phyloP scores from a whole-genome alignment of 2,797 vertebrate genomes.

The Australoheros facetus region DNA sequence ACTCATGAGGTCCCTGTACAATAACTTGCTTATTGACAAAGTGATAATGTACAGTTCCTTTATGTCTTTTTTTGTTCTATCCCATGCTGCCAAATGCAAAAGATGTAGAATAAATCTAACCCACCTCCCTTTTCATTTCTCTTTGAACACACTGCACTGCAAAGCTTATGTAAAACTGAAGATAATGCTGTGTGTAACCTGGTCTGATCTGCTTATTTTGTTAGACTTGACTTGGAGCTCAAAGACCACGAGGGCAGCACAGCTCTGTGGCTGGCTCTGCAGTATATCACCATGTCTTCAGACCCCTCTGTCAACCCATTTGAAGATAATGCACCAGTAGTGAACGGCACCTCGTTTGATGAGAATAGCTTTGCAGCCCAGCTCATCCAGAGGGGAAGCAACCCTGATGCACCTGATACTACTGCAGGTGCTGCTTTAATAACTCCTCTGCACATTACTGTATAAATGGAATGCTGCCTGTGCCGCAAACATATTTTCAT shows the following conservation, averaged over 20 bases:
- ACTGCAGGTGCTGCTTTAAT: constrained; percentile 82
- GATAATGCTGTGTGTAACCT: neutral
- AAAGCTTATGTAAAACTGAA: neutral
- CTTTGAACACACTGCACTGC: neutral
- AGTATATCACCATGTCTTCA: constrained; percentile 92
- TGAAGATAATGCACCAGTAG: constrained; percentile 87
- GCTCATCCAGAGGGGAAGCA: constrained; percentile 93
- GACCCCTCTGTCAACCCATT: constrained; percentile 95
- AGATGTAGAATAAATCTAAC: too few species aligned
- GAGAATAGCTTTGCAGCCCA: constrained; percentile 96
- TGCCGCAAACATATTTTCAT: neutral
- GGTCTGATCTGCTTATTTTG: constrained; percentile 1
- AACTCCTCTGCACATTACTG: neutral
- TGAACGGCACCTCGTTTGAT: constrained; percentile 96
- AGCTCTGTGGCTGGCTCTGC: constrained; percentile 93
- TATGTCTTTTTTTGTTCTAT: neutral
- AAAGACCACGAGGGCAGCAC: constrained; percentile 96
- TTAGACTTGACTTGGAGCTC: constrained; percentile 93
- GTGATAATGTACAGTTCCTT: neutral
- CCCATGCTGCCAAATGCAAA: neutral
- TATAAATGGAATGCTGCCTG: neutral
- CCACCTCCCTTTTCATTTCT: neutral
- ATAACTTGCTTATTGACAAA: neutral
- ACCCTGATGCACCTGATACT: constrained; percentile 90
- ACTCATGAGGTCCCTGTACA: neutral